phyloP scores from a whole-genome alignment of 2,113 vertebrate genomes.

The Azemiops feae region DNA sequence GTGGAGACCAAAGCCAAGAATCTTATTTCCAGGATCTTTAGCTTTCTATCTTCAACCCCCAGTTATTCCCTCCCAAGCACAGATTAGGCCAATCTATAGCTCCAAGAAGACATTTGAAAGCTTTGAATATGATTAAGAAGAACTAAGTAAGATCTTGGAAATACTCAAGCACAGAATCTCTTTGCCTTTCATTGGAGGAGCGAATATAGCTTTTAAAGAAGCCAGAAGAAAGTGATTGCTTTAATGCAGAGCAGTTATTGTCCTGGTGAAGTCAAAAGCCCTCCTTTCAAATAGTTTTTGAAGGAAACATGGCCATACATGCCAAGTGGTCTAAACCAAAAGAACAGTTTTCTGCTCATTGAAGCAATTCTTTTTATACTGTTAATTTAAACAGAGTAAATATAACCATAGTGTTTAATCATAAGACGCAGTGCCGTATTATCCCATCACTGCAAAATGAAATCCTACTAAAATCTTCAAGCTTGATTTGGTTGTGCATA shows the following conservation, averaged over 20 bases:
- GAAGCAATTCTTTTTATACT: neutral
- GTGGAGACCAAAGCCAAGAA: neutral
- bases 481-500: neutral
- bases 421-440: neutral
- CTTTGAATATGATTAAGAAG: neutral
- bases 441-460: neutral
- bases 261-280: neutral
- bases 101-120: neutral
- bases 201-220: neutral
- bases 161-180: neutral
- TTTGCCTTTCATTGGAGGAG: neutral
- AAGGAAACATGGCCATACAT: neutral
- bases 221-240: neutral
- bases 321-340: neutral
- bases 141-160: neutral
- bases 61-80: neutral
- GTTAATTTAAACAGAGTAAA: neutral
- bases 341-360: neutral
- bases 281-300: neutral
- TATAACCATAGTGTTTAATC: neutral
- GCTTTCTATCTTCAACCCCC: neutral
- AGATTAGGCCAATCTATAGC: neutral
- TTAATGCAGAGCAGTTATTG: neutral
- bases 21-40: neutral
- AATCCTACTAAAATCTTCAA: neutral